Evolutionary conservation across 2,888 invertebrate genomes (phyloP), one percentile per base, ranked within the genome.

Genomic region (Drosophila formosana): DNA sequence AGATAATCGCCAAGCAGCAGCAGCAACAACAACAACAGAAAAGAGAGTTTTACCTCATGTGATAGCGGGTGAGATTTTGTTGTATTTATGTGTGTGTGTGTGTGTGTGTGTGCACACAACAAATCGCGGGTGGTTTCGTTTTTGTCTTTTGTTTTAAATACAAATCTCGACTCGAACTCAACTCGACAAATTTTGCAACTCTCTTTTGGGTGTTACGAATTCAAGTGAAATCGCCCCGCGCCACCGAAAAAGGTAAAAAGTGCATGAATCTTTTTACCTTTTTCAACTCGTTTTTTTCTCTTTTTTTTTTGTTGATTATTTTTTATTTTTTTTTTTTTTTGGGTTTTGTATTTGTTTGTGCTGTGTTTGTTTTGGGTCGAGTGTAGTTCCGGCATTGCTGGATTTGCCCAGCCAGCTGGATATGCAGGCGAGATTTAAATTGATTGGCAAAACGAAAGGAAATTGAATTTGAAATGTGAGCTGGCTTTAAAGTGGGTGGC

Each of bases 41-140:
- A 82, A 80, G 72, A 77, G 78, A 80, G 78, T 70, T 80, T 75
- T 37, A 49, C 37, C 64, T 64, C 85, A 78, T 87, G 68, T 82
- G 83, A 71, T 81, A 78, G 82, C 78, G 84, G 71, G 82, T 71
- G 84, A 82, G 82, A 87, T 83, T 80, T 57, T 56, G 34, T 52
- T 64, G 45, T 49, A n/a, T 56, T n/a, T 23, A 26, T 23, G 6
- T 52, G 11, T 37, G 6, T 56, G 13, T 52, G 8, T 25, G 32
- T 39, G 23, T 56, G 8, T 52, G 43, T 34, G 30, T 55, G 53
- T 75, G 64, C 70, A 69, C 60, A 58, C 58, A 50, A 72, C 58
- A 88, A 80, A 85, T 83, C 88, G 85, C 85, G 85, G 85, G 89
- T 85, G 85, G 85, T 75, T 87, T 84, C 87, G 58, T 88, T 88